phyloP scores from a whole-genome alignment of 2,888 invertebrate genomes.

The Synergus gifuensis region DNA sequence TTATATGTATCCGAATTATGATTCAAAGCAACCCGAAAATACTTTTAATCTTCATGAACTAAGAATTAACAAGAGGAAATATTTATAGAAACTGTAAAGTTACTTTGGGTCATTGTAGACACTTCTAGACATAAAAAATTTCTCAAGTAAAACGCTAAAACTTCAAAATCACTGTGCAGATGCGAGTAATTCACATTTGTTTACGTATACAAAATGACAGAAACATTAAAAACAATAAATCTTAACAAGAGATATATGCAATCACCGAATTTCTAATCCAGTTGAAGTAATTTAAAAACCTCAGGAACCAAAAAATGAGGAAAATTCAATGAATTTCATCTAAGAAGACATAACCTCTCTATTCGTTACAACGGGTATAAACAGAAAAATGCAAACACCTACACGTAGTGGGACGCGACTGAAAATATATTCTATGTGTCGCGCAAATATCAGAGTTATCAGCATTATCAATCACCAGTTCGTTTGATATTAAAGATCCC shows the following conservation, averaged over 20 bases:
- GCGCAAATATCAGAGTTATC: neutral
- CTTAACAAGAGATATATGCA: neutral
- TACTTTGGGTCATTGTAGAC: neutral
- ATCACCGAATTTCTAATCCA: neutral
- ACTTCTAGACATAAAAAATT: neutral
- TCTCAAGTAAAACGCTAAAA: neutral
- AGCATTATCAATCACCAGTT: slow-evolving; percentile 16
- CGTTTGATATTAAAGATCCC: neutral
- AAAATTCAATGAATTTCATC: neutral
- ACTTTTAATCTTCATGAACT: neutral
- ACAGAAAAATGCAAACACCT: neutral
- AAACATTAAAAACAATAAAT: neutral
- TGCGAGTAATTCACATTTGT: neutral
- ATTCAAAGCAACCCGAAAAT: neutral
- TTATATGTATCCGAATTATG: neutral
- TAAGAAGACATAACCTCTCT: slow-evolving; percentile 18
- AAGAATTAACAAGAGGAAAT: neutral
- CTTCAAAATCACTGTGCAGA: neutral
- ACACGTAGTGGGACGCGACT: neutral
- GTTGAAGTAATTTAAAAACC: neutral
- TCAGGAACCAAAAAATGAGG: neutral
- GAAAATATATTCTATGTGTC: slow-evolving; percentile 6
- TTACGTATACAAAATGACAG: neutral
- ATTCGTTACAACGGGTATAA: neutral
- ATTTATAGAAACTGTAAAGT: neutral